phyloP scores from a whole-genome alignment of 2,113 vertebrate genomes.

The Indicator indicator region DNA sequence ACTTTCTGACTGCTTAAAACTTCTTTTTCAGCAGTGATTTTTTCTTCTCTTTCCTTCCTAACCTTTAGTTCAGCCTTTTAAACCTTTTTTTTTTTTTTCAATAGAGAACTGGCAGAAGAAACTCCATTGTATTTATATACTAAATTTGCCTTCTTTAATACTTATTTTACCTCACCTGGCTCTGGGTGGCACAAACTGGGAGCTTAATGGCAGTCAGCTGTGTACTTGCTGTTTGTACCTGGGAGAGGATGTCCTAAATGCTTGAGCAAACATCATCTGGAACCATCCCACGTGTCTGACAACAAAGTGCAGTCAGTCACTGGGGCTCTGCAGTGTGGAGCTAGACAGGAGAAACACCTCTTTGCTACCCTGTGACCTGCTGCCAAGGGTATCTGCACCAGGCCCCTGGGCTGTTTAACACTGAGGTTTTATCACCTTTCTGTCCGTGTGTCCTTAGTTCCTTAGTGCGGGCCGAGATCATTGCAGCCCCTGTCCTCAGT shows the following conservation, averaged over 20 bases:
- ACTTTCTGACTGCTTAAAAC: not conserved
- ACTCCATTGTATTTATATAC: not conserved
- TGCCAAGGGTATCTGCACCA: not conserved
- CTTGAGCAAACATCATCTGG: not conserved
- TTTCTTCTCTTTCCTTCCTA: not conserved
- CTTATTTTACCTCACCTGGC: no score
- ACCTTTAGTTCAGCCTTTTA: not conserved
- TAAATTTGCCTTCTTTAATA: not conserved
- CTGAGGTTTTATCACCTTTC: not conserved
- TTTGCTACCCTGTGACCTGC: not conserved
- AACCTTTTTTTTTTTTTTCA: not conserved
- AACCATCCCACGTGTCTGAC: not conserved
- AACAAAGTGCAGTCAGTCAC: not conserved
- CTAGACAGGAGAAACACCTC: not conserved
- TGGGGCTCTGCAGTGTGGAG: not conserved
- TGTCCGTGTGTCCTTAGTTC: accelerated
- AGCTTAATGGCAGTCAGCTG: not conserved
- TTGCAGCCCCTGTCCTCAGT: not conserved
- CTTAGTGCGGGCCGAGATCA: not conserved
- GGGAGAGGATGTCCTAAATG: not conserved
- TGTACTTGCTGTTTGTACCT: not conserved
- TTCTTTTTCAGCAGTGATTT: not conserved
- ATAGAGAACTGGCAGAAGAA: not conserved
- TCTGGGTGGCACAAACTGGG: not conserved
- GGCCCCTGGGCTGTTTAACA: not conserved